These are phyloP conservation scores for Hemicordylus capensis DNA, from an alignment of 2,113 vertebrate genomes.

Conservation along the genomic window DNA sequence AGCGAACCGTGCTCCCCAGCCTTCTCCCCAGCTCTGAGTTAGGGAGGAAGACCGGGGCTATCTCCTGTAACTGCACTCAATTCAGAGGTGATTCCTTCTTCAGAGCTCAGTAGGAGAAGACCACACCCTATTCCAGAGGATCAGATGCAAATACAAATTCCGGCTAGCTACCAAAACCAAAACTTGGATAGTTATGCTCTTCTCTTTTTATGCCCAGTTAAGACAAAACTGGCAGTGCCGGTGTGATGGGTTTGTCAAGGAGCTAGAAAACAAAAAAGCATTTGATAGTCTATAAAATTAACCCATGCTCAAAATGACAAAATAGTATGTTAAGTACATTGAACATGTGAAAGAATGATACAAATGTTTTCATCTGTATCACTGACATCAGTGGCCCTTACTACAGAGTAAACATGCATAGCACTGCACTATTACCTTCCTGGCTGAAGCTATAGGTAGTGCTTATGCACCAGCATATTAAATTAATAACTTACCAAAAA, in stretches of 20 bases:
- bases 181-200: neutral
- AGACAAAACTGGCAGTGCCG: neutral
- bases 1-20: neutral
- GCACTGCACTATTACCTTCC: too few relatives aligned
- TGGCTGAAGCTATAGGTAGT: too few relatives aligned
- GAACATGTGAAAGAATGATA: too few relatives aligned
- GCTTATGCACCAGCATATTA: too few relatives aligned
- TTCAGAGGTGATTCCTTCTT: neutral
- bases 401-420: too few relatives aligned
- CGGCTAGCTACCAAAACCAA: neutral
- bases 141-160: neutral
- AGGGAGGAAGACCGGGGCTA: too few relatives aligned
- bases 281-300: neutral
- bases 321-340: too few relatives aligned
- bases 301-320: too few relatives aligned
- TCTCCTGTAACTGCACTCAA: neutral
- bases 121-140: neutral
- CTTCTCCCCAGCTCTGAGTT: neutral
- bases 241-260: too few relatives aligned
- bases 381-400: too few relatives aligned
- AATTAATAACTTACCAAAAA: too few relatives aligned
- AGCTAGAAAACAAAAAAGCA: neutral
- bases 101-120: neutral
- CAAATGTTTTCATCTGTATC: too few relatives aligned
- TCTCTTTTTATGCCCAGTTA: neutral